Percentiles rank a stretch among this genome's conserved stretches.
Conservation (phyloP, 2,797 vertebrate species). For the Typhlichthys eigenmanni region DNA sequence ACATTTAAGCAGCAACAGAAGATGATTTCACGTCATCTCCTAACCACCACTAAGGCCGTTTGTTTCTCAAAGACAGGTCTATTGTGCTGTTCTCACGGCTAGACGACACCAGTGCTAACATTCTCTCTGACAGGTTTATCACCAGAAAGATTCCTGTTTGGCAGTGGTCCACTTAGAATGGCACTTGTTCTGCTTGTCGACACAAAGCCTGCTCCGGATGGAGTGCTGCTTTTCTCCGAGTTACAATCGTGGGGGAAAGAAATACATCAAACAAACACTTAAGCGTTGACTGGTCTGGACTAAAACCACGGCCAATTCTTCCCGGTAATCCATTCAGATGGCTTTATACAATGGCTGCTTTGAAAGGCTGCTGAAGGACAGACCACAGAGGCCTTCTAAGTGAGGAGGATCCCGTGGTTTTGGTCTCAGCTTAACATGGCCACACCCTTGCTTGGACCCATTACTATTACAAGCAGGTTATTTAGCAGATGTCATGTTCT, state of each 20-base stretch:
- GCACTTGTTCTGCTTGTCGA: constrained; percentile 43
- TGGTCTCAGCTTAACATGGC: no score
- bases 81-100: constrained; percentile 8
- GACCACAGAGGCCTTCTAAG: not conserved
- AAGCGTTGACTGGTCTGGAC: constrained; percentile 41
- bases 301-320: constrained; percentile 35
- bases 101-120: constrained; percentile 32
- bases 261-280: constrained; percentile 53
- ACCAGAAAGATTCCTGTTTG: constrained; percentile 41
- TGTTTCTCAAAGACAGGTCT: constrained; percentile 16
- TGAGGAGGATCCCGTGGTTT: no score
- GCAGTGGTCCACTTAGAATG: constrained; percentile 31
- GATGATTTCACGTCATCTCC: no score
- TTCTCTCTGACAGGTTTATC: constrained; percentile 63
- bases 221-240: constrained; percentile 49
- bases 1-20: no score
- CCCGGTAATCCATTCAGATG: constrained; percentile 39
- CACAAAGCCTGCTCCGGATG: constrained; percentile 35
- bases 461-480: no score
- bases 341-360: constrained; percentile 31
- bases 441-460: no score
- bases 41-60: no score
- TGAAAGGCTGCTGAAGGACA: constrained; percentile 10
- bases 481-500: no score
- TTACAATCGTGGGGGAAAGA: constrained; percentile 36